These are phyloP conservation scores for Syrrhaptes paradoxus DNA, from an alignment of 2,113 vertebrate genomes.

Conservation along the genomic window DNA sequence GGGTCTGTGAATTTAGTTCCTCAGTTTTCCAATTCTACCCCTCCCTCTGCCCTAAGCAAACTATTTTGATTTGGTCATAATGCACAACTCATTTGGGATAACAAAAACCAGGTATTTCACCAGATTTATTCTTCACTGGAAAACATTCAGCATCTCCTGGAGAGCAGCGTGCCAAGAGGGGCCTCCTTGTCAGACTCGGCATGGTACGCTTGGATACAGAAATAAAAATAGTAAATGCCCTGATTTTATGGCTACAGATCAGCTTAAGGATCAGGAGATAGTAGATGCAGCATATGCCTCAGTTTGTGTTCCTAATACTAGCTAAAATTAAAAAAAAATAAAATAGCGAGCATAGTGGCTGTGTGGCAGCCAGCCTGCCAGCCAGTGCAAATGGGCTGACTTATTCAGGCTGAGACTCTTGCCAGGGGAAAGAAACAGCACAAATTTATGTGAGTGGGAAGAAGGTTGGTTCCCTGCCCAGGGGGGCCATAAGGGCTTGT, in stretches of 20 bases:
- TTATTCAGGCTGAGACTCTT: background rate
- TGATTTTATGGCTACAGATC: background rate
- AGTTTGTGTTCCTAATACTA: background rate
- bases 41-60: background rate
- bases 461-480: background rate
- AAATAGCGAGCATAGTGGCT: rapidly evolving
- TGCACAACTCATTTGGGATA: background rate
- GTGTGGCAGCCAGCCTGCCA: background rate
- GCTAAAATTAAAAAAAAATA: background rate
- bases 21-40: background rate
- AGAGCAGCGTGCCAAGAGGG: background rate
- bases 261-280: background rate
- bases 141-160: background rate
- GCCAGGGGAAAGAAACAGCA: background rate
- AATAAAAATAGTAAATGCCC: background rate
- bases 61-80: background rate
- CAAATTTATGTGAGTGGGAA: background rate
- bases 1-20: background rate
- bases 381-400: background rate
- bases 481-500: background rate
- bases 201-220: background rate
- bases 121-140: background rate
- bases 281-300: background rate
- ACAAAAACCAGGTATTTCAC: background rate
- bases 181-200: background rate